Evolutionary conservation across 2,888 invertebrate genomes (phyloP).

Genomic region (Andrena bucephala): DNA sequence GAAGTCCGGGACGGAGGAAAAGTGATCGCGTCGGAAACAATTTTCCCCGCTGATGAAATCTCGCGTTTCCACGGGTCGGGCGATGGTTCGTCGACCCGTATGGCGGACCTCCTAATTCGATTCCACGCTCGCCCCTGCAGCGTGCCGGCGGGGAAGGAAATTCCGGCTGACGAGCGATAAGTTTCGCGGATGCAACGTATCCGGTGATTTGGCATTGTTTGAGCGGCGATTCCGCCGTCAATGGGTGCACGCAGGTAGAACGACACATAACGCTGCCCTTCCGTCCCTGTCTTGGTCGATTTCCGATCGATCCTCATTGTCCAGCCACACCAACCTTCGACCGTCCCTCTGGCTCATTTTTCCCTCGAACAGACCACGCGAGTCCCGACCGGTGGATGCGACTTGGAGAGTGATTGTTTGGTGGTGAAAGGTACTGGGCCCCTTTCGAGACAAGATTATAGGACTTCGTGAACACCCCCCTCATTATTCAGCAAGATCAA

Average conservation of each 20-base stretch:
- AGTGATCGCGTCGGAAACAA: constrained; percentile 3
- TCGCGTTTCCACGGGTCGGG: constrained; percentile 1
- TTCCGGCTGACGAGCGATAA: constrained; percentile 76
- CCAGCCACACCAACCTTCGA: not conserved
- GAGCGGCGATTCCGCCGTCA: constrained; percentile 71
- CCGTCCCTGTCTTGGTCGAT: constrained; percentile 46
- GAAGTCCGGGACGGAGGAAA: not conserved
- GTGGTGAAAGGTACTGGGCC: too few species aligned
- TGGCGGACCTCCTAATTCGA: constrained; percentile 16
- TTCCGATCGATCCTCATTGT: constrained; percentile 49
- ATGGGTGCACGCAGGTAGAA: constrained; percentile 80
- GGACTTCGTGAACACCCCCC: too few species aligned
- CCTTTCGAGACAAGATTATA: too few species aligned
- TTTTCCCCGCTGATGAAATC: not conserved
- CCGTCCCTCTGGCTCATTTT: not conserved
- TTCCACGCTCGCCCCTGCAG: not conserved
- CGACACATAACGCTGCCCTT: constrained; percentile 59
- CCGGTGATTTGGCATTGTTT: constrained; percentile 83
- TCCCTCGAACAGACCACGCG: not conserved
- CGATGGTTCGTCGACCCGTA: constrained; percentile 9
- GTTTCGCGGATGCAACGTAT: constrained; percentile 83
- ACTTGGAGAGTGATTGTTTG: too few species aligned
- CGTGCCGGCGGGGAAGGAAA: constrained; percentile 58
- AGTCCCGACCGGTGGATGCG: too few species aligned
- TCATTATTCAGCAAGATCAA: too few species aligned